A percentile compares a stretch with the other conserved stretches of the same genome.
These are phyloP conservation scores for Diabrotica balteata DNA, from an alignment of 2,888 invertebrate genomes.

Conservation along the genomic window DNA sequence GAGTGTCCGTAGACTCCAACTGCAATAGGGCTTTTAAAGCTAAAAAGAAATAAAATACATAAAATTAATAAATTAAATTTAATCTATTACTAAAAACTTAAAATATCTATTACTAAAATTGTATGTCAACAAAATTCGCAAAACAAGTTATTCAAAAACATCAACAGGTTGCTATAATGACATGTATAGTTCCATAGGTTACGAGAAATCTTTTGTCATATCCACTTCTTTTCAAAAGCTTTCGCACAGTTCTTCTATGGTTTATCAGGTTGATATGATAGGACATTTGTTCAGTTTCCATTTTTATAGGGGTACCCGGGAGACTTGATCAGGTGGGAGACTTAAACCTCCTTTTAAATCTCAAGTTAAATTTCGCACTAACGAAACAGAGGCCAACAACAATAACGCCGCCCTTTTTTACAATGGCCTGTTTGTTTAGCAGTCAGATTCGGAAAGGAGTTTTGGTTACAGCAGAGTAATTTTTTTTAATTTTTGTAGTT, in stretches of 20 bases:
- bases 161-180: no score
- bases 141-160: no score
- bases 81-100: neutral
- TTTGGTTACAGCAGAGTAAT: neutral
- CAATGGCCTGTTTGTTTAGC: neutral
- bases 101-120: neutral
- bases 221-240: no score
- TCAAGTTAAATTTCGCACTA: neutral
- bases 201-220: no score
- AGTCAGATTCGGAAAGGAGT: neutral
- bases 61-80: neutral
- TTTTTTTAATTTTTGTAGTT: neutral
- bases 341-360: neutral
- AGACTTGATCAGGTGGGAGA: neutral
- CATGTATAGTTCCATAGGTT: no score
- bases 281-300: no score
- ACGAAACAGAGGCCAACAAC: neutral
- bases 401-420: neutral
- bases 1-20: conserved; percentile 38
- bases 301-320: neutral
- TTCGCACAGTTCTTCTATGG: no score
- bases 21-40: conserved; percentile 38
- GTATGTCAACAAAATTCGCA: neutral
- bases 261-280: no score
- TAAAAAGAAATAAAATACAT: conserved; percentile 20